Evolutionary conservation across 2,888 invertebrate species (phyloP).

Genomic region (Chymomyza fuscimana): DNA sequence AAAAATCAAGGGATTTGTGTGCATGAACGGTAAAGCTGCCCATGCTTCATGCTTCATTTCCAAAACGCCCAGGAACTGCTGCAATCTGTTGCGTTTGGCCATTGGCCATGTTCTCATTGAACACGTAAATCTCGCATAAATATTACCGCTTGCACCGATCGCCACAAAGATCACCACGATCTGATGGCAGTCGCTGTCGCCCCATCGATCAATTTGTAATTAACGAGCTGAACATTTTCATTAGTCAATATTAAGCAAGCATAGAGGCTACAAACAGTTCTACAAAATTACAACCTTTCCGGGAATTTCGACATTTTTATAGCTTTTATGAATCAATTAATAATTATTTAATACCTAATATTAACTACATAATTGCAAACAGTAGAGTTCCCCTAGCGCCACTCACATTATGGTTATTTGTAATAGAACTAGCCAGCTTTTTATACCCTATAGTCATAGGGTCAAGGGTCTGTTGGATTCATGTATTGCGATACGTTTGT

Average conservation of each 20-base stretch:
- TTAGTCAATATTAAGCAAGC: slow-evolving; percentile 20
- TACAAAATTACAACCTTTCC: slow-evolving; percentile 32
- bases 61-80: slow-evolving; percentile 66
- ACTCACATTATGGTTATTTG: too few relatives aligned
- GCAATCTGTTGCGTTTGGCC: slow-evolving; percentile 41
- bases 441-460: too few relatives aligned
- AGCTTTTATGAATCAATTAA: background rate
- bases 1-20: slow-evolving; percentile 22
- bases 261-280: slow-evolving; percentile 5
- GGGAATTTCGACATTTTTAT: slow-evolving; percentile 17
- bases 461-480: too few relatives aligned
- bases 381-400: too few relatives aligned
- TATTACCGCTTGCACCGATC: slow-evolving; percentile 4
- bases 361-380: background rate
- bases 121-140: slow-evolving; percentile 63
- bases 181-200: background rate
- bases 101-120: slow-evolving; percentile 38
- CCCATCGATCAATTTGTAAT: slow-evolving; percentile 41
- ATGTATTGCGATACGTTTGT: too few relatives aligned
- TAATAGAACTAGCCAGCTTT: background rate
- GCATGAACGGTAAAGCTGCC: slow-evolving; percentile 7
- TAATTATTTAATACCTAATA: background rate
- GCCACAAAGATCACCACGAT: background rate
- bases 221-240: slow-evolving; percentile 26
- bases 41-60: slow-evolving; percentile 28